phyloP scores from a whole-genome alignment of 1,140 invertebrate species.

The Drosophila leontia region DNA sequence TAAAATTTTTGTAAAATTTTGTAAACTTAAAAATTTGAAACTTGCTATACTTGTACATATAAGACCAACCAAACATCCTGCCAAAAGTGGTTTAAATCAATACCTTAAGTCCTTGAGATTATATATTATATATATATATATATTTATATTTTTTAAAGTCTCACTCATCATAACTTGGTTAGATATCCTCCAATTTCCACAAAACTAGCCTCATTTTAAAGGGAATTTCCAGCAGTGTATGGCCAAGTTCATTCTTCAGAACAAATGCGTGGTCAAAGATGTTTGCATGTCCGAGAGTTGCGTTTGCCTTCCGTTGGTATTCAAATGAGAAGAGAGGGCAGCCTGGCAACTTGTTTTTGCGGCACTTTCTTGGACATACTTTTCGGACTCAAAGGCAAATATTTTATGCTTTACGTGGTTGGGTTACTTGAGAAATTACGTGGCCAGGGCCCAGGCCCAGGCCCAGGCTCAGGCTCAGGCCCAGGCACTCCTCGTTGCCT shows the following conservation, averaged over 20 bases:
- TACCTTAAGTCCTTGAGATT: accelerated
- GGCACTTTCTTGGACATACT: constrained; percentile 76
- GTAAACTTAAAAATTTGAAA: not conserved
- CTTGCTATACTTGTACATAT: accelerated
- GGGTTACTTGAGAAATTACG: constrained; percentile 82
- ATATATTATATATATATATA: not conserved
- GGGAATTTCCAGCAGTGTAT: not conserved
- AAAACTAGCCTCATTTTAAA: too few relatives aligned
- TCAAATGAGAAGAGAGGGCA: constrained; percentile 60
- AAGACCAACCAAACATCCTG: not conserved
- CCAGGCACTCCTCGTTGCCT: constrained; percentile 1
- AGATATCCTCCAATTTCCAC: not conserved
- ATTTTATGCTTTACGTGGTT: constrained; percentile 83
- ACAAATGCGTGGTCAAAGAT: constrained; percentile 82
- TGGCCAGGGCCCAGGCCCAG: constrained; percentile 58
- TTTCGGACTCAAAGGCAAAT: constrained; percentile 69
- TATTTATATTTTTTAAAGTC: too few relatives aligned
- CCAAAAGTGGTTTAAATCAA: not conserved
- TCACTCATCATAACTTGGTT: not conserved
- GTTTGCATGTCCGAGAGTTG: constrained; percentile 50
- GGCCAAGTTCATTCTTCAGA: not conserved
- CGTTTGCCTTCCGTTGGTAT: constrained; percentile 45
- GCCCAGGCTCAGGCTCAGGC: too few relatives aligned
- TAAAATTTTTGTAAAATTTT: not conserved
- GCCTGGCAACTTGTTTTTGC: constrained; percentile 65